Evolutionary conservation across 2,888 invertebrate genomes (phyloP), one percentile per base, ranked within the genome.

Genomic region (Ophraella communa): DNA sequence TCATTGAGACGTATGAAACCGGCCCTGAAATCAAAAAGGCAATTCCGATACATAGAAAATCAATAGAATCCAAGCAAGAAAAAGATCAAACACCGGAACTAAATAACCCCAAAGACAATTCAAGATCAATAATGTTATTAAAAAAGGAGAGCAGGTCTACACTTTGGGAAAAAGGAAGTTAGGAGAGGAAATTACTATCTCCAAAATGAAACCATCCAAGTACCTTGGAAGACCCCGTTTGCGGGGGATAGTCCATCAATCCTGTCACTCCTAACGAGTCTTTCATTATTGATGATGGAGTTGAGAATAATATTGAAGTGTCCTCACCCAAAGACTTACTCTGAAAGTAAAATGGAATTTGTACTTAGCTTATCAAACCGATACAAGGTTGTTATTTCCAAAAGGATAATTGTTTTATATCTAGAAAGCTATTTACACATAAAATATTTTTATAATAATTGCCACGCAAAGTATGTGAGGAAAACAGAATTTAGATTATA

Each of bases 271-370:
- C 86, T 51, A 94, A 85, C 4, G 92, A 91, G 77, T 95, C 91
- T 78, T 93, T 92, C 75, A 95, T 88, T 70, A 96, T 92, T 18
- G 93, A 93, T 1, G 94, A 92, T 0, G 96, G 95, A 0, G 96
- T 95, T 0, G 95, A 94, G 80, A 94, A 94, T 74, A 93, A 83
- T 7, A 91, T 89, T 54, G 92, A 93, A 33, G 89, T 88, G 77
- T 92, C 91, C 3, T 90, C 90, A 14, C 87, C 89, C 75, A 95
- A 83, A 57, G 92, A 92, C 85, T 95, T 95, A 81, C 95, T 95
- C 93, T 94, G 87, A 52, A 89, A 89, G 60, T 60, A 60, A 60
- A 60, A 60, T 60, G 27, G 73, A 79, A 82, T 70, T 70, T 62
- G 10, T 52, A 56, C 61, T 54, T 45, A 10, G 21, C 45, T 45